Evolutionary conservation across 2,888 invertebrate genomes (phyloP), one percentile per base, ranked within the genome.

Genomic region (Pantelozetes paolii): DNA sequence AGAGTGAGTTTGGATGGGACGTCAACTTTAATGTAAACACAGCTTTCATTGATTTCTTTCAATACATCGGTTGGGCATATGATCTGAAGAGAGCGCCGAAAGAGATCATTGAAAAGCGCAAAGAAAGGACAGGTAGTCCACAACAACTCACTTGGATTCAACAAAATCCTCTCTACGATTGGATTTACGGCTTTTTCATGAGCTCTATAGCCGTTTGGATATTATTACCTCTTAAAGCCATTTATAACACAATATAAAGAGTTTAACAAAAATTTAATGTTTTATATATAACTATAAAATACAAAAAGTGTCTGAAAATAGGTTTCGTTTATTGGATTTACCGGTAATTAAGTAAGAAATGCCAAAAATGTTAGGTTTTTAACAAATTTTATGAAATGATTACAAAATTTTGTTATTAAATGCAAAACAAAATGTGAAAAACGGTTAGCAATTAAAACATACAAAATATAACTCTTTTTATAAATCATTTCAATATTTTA

Each of bases 21-120:
- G n/a, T n/a, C 15, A 64, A 26, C 28, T 72, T 72, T 20, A 72
- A 72, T 59, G 40, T 72, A 23, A 72, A 59, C 32, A 72, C 72
- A 20, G 32, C 57, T n/a, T 40, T 72, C 28, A 72, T 72, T 15
- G 64, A 72, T 18, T 48, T 62, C 28, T 59, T 26, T 13, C 18
- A 6, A 1, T 57, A 2, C 3, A 23, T 72, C 20, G 72, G 72
- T 18, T 59, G 54, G 45, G 72, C 72, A 2, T 64, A 59, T 64
- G 72, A 72, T 72, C 64, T 72, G 40, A 72, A 72, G n/a, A 59
- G 20, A 64, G 72, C 64, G 2, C 59, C 72, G 0, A 28, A 54
- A 45, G 62, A 59, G 5, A 28, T 59, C 2, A 72, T 72, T 11
- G 72, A 32, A 1, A 59, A 42, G 42, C 40, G 72, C 5, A 72